These are phyloP conservation scores for Rhagologus leucostigma DNA, from an alignment of 2,113 vertebrate genomes.

Conservation along the genomic window DNA sequence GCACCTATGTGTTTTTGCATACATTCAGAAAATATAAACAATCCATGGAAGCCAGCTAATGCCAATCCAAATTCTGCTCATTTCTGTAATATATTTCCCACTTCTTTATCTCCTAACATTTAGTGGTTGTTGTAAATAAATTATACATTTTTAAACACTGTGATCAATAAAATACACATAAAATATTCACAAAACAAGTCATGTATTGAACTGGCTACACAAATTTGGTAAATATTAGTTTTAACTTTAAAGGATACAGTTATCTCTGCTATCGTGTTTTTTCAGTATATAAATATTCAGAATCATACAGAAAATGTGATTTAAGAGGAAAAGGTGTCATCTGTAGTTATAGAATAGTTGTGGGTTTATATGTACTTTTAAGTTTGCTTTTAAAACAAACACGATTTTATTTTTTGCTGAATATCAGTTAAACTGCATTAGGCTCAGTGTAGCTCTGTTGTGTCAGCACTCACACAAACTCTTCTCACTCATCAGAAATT, in stretches of 20 bases:
- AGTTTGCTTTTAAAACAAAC: neutral
- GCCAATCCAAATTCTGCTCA: neutral
- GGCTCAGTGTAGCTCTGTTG: neutral
- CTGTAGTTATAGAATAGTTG: neutral
- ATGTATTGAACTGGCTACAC: neutral
- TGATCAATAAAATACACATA: neutral
- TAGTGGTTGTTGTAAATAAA: neutral
- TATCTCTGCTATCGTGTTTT: neutral
- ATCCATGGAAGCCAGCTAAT: neutral
- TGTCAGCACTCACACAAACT: neutral
- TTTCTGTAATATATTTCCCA: neutral
- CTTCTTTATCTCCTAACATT: neutral
- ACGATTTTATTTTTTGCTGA: neutral
- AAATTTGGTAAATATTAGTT: neutral
- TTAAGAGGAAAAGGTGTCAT: neutral
- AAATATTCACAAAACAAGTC: neutral
- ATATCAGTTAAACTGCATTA: neutral
- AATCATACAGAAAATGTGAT: neutral
- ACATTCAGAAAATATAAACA: neutral
- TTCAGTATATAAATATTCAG: neutral
- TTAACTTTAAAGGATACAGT: neutral
- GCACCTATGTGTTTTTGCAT: neutral
- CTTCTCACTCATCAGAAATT: neutral
- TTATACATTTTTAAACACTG: neutral
- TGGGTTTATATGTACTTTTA: neutral